These are phyloP conservation scores for roundworm (Caenorhabditis elegans) DNA, from an alignment of 1,140 invertebrate genomes.

Conservation along the genomic window WBcel235 BX284606.5:5140501-5141000, in stretches of 20 bases:
- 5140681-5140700: too few relatives aligned
- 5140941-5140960: slow-evolving; percentile 37
- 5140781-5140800: background rate
- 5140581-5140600: background rate
- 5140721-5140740: too few relatives aligned
- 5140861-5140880: background rate
- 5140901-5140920: background rate
- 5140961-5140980: background rate
- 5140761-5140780: background rate
- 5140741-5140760: too few relatives aligned
- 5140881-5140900: background rate
- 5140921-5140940: slow-evolving; percentile 31
- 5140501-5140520: background rate
- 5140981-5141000: slow-evolving; percentile 2
- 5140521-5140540: slow-evolving; percentile 28
- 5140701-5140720: too few relatives aligned
- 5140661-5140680: too few relatives aligned
- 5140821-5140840: background rate
- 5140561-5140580: background rate
- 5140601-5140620: background rate
- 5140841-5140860: background rate
- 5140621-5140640: background rate
- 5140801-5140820: background rate
- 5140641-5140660: too few relatives aligned
- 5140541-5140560: slow-evolving; percentile 22